Conservation (phyloP, 2,888 invertebrate species). For the Homarus gammarus region DNA sequence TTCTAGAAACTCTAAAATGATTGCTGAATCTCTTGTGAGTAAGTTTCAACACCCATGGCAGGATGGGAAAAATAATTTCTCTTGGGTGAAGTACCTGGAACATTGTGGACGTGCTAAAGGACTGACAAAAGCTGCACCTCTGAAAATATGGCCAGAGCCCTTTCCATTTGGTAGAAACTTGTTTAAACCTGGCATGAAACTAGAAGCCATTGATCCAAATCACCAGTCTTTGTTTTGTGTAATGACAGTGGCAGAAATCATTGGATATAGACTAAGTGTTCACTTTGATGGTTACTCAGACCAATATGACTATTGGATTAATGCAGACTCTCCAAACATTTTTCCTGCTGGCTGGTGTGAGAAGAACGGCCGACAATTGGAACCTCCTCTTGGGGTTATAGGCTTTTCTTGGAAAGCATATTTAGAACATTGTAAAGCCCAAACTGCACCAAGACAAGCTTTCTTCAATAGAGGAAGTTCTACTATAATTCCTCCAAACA, state of each 20-base stretch:
- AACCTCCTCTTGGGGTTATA: constrained; percentile 87
- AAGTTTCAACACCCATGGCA: constrained; percentile 72
- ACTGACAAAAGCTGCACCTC: constrained; percentile 67
- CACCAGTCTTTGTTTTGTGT: constrained; percentile 94
- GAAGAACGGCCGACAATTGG: constrained; percentile 87
- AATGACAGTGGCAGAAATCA: constrained; percentile 88
- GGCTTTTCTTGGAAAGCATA: constrained; percentile 92
- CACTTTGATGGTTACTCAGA: constrained; percentile 95
- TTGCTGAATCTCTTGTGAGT: neutral
- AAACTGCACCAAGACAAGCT: constrained; percentile 88
- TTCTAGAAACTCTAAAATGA: constrained; percentile 19
- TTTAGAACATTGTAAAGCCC: constrained; percentile 86
- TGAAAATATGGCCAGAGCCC: constrained; percentile 72
- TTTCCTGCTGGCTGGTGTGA: constrained; percentile 97
- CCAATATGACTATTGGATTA: constrained; percentile 95
- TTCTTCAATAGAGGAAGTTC: constrained; percentile 83
- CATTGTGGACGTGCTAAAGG: constrained; percentile 72
- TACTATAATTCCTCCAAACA: constrained; percentile 68
- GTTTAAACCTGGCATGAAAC: constrained; percentile 87
- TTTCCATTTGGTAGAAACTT: constrained; percentile 72
- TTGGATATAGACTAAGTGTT: constrained; percentile 85
- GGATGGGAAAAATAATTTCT: constrained; percentile 69
- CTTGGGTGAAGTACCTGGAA: constrained; percentile 74
- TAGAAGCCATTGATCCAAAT: constrained; percentile 96
- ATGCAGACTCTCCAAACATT: constrained; percentile 93